Evolutionary conservation across 1,140 invertebrate genomes (phyloP).

Genomic region (Drosophila kepulauana): DNA sequence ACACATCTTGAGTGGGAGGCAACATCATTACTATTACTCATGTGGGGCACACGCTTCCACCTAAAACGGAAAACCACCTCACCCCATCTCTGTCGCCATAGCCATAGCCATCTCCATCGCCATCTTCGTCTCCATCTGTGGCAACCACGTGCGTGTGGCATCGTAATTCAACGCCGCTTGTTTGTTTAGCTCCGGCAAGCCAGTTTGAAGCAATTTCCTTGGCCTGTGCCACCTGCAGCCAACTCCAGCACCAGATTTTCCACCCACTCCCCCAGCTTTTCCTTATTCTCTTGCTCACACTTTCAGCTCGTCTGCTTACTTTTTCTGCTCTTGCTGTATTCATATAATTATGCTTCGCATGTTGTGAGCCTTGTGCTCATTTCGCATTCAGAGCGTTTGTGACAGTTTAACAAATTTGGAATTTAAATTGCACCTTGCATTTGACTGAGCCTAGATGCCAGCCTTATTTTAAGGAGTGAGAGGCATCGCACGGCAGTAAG

Average conservation of each 20-base stretch:
- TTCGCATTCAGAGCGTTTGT: constrained; percentile 77
- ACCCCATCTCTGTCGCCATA: neutral
- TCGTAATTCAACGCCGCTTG: constrained; percentile 76
- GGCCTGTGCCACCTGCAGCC: constrained; percentile 50
- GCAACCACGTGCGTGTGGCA: constrained; percentile 71
- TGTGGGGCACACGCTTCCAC: constrained; percentile 45
- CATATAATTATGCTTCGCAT: constrained; percentile 56
- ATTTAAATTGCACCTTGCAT: constrained; percentile 78
- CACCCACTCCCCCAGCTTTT: constrained; percentile 8
- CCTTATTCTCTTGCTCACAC: neutral
- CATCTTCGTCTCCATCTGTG: constrained; percentile 21
- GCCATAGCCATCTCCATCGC: neutral
- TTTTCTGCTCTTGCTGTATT: constrained; percentile 17
- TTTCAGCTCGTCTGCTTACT: neutral
- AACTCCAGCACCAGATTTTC: constrained; percentile 23
- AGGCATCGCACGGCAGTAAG: neutral
- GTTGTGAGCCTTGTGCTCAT: constrained; percentile 61
- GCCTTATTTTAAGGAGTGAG: neutral
- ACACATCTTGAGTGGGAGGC: constrained; percentile 66
- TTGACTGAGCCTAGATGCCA: constrained; percentile 48
- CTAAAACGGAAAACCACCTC: constrained; percentile 11
- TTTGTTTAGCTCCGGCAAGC: constrained; percentile 72
- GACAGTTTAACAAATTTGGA: constrained; percentile 82
- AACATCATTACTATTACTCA: constrained; percentile 83
- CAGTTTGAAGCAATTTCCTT: constrained; percentile 57